Percentiles rank a stretch among this genome's conserved stretches.
Conservation (phyloP, 2,888 invertebrate genomes). For the Plebejus anna region DNA sequence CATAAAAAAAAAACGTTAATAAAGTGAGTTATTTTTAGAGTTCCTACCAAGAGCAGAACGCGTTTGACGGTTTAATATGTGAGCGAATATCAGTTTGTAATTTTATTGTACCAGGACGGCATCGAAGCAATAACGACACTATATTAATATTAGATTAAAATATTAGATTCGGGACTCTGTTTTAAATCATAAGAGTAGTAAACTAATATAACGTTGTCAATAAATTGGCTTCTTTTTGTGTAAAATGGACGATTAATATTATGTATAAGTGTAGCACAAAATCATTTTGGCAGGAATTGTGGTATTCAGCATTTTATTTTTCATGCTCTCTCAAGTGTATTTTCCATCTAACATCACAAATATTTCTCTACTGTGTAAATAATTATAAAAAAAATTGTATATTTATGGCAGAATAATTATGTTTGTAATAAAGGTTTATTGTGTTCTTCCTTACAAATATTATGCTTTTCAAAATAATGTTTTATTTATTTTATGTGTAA, state of each 20-base stretch:
- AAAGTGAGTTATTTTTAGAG: too few species aligned
- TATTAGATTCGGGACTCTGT: not conserved
- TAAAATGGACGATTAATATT: constrained; percentile 3
- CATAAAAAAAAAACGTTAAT: too few species aligned
- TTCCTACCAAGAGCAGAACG: too few species aligned
- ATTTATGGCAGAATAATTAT: not conserved
- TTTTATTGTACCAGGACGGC: too few species aligned
- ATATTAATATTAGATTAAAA: not conserved
- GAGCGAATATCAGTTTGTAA: too few species aligned
- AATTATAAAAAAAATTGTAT: not conserved
- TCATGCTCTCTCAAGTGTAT: constrained; percentile 5
- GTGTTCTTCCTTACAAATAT: not conserved
- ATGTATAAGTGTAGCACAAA: constrained; percentile 25
- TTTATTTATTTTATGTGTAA: not conserved
- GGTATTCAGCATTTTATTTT: constrained; percentile 14
- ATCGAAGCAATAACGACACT: too few species aligned
- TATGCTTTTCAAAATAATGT: not conserved
- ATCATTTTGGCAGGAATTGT: constrained; percentile 20
- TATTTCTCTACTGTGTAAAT: constrained; percentile 5
- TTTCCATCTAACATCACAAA: constrained; percentile 9
- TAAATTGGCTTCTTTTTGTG: not conserved
- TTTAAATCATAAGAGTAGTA: not conserved
- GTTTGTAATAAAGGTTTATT: constrained; percentile 2
- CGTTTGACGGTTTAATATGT: too few species aligned
- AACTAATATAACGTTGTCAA: not conserved